Evolutionary conservation across 2,113 vertebrate species (phyloP).

Genomic region (Colossoma macropomum): DNA sequence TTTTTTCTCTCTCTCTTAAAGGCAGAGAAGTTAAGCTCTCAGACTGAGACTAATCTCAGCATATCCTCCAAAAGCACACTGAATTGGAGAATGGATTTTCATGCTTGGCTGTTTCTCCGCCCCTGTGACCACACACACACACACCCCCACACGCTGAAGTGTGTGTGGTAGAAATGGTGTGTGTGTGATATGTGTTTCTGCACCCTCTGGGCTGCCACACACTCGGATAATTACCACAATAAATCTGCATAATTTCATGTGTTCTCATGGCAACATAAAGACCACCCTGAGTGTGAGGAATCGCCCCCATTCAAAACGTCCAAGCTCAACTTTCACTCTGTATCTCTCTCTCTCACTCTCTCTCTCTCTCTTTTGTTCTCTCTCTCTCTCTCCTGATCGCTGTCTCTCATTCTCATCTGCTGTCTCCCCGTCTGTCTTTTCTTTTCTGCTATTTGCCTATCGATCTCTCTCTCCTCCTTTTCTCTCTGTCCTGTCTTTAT

Average conservation of each 20-base stretch:
- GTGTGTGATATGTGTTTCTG: conserved; percentile 24
- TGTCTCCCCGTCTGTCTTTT: neutral
- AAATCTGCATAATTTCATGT: conserved; percentile 41
- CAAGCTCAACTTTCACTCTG: conserved; percentile 17
- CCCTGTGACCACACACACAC: neutral
- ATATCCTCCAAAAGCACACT: conserved; percentile 1
- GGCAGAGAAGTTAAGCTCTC: neutral
- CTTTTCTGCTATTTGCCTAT: neutral
- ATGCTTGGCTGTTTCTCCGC: neutral
- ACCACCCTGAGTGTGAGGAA: conserved; percentile 14
- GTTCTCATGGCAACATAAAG: conserved; percentile 34
- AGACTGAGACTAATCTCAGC: conserved; percentile 19
- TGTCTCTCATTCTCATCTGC: neutral
- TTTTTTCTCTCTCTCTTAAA: neutral
- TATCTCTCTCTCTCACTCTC: neutral
- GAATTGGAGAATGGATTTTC: conserved; percentile 5
- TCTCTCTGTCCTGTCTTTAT: no score
- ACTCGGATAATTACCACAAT: conserved; percentile 44
- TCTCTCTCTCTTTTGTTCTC: neutral
- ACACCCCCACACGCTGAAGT: neutral
- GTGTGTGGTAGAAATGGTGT: conserved; percentile 15
- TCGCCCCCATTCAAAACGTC: conserved; percentile 9
- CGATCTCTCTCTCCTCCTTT: neutral
- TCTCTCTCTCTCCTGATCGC: neutral
- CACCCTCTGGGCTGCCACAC: neutral